These are phyloP conservation scores for Otolemur crassicaudatus DNA, from an alignment of 2,797 vertebrate genomes.

Conservation along the genomic window DNA sequence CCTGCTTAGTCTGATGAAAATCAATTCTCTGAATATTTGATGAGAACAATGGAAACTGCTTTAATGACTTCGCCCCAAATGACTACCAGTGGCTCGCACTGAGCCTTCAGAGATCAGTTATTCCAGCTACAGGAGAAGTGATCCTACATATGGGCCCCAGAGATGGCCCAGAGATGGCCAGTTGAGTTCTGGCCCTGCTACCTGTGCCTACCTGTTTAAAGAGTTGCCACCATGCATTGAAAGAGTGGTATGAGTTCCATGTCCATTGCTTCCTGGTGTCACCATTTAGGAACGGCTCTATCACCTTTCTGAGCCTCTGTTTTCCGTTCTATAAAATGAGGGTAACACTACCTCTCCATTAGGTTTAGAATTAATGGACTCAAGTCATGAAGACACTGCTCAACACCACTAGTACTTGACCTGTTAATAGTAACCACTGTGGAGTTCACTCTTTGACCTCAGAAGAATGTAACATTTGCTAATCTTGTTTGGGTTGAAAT, in stretches of 20 bases:
- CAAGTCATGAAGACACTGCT: background rate
- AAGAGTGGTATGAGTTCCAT: background rate
- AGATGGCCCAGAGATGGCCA: too few relatives aligned
- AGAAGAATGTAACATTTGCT: background rate
- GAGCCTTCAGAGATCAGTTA: background rate
- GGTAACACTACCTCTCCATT: background rate
- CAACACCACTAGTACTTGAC: background rate
- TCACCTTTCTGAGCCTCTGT: background rate
- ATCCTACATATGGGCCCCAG: background rate
- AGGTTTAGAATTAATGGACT: background rate
- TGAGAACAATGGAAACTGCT: background rate
- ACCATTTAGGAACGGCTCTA: too few relatives aligned
- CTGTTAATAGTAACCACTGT: background rate
- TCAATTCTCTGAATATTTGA: background rate
- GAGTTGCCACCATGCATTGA: background rate
- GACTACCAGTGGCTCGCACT: background rate
- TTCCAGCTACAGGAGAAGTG: background rate
- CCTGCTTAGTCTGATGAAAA: background rate
- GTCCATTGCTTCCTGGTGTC: background rate
- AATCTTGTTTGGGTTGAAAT: background rate
- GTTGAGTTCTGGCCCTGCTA: background rate
- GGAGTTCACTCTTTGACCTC: background rate
- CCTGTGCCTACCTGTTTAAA: background rate
- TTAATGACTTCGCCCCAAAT: background rate
- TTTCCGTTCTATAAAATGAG: background rate